Evolutionary conservation across 2,888 invertebrate species (phyloP).

Genomic region (Dicranocentrus wangi): DNA sequence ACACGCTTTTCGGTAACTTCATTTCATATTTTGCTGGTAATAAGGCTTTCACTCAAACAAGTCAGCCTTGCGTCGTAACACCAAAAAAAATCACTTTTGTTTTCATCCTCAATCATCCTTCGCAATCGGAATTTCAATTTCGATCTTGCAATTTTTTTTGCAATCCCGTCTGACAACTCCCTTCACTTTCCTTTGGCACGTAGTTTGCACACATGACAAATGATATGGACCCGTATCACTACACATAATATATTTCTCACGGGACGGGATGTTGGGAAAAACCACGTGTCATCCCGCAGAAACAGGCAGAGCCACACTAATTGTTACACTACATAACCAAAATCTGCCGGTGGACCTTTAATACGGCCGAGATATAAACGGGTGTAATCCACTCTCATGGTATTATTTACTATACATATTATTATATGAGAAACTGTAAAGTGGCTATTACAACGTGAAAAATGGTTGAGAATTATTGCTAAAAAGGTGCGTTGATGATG

Average conservation of each 20-base stretch:
- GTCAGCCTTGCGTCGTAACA: no score
- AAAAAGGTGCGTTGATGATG: conserved; percentile 47
- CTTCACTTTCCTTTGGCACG: conserved; percentile 59
- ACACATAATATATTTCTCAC: background rate
- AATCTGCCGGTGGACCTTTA: conserved; percentile 26
- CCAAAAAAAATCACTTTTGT: background rate
- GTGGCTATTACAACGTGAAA: background rate
- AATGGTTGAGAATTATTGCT: conserved; percentile 10
- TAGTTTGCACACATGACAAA: conserved; percentile 18
- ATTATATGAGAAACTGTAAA: background rate
- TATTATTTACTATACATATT: background rate
- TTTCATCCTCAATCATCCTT: conserved; percentile 41
- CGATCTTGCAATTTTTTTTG: background rate
- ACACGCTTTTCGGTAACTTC: no score
- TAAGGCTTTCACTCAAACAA: background rate
- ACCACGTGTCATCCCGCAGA: conserved; percentile 8
- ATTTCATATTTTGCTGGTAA: background rate
- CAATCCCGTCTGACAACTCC: conserved; percentile 6
- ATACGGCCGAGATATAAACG: background rate
- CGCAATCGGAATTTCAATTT: conserved; percentile 43
- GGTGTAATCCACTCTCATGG: background rate
- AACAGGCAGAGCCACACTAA: background rate
- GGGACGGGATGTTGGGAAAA: no score
- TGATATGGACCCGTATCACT: conserved; percentile 28
- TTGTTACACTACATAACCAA: conserved; percentile 35